These are phyloP conservation scores for Alcedo quadribrachys DNA, from an alignment of 2,797 vertebrate species.

Conservation along the genomic window DNA sequence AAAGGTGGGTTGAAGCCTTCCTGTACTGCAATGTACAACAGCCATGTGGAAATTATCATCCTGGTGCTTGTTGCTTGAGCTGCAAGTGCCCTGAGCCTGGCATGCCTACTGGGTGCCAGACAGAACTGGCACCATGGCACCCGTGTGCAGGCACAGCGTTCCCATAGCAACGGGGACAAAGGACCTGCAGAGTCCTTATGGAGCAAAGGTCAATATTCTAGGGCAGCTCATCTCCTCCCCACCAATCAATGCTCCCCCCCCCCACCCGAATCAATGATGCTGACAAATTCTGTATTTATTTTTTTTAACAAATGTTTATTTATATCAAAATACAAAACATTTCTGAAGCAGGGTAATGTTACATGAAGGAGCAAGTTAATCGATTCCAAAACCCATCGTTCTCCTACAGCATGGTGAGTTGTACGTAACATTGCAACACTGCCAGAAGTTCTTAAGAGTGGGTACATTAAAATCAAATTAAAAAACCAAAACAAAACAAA, in stretches of 20 bases:
- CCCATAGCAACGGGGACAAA: neutral
- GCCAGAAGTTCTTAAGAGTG: conserved; percentile 63
- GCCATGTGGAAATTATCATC: conserved; percentile 71
- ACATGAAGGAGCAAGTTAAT: conserved; percentile 84
- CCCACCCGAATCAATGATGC: rapidly evolving
- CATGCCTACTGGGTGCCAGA: neutral
- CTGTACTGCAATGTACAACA: conserved; percentile 7
- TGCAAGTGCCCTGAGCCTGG: rapidly evolving
- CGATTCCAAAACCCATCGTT: conserved; percentile 67
- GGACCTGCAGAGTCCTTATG: neutral
- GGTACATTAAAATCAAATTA: conserved; percentile 22
- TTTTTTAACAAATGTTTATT: conserved; percentile 87
- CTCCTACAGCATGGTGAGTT: conserved; percentile 65
- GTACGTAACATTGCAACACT: conserved; percentile 69
- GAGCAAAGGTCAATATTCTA: neutral
- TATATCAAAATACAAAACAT: conserved; percentile 94
- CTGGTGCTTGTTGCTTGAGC: neutral
- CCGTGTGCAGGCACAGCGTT: neutral
- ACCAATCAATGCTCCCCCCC: neutral
- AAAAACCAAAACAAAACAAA: neutral
- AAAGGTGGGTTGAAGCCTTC: neutral
- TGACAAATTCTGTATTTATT: neutral
- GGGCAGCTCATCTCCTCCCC: neutral
- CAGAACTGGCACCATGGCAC: neutral
- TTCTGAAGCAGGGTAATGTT: conserved; percentile 87